Evolutionary conservation across 92 coral and sea anemone genomes (phyloP).

Genomic region (Palythoa grandiflora): DNA sequence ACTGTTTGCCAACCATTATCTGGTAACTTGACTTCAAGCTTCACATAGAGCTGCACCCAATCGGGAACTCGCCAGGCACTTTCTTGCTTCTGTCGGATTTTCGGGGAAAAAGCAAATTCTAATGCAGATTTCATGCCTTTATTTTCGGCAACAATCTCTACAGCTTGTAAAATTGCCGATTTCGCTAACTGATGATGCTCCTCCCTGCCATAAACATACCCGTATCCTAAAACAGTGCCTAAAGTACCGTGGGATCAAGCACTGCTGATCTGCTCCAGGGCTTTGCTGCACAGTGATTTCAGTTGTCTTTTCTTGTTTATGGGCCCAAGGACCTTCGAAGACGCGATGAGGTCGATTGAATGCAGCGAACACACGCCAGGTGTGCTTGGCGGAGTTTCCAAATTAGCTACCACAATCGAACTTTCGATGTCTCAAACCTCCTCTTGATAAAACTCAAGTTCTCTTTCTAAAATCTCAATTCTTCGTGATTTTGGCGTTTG

Average conservation of each 20-base stretch:
- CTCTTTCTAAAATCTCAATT: background rate
- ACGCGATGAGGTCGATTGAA: background rate
- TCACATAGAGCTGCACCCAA: constrained; percentile 2
- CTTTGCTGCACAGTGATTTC: background rate
- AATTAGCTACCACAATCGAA: constrained; percentile 10
- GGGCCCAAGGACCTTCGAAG: background rate
- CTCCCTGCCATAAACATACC: background rate
- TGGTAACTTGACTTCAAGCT: background rate
- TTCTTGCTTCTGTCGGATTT: background rate
- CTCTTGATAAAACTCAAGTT: background rate
- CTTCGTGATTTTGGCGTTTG: constrained; percentile 7
- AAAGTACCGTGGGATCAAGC: background rate
- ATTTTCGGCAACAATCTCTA: constrained; percentile 4
- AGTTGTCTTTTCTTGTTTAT: background rate
- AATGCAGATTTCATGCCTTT: constrained; percentile 5
- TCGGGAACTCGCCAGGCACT: background rate
- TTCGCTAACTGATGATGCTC: background rate
- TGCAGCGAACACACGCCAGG: background rate
- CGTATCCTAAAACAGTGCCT: background rate
- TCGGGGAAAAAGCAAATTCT: constrained; percentile 30
- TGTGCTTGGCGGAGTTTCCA: background rate
- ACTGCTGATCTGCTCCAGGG: background rate
- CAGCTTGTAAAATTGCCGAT: constrained; percentile 1
- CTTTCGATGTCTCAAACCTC: background rate
- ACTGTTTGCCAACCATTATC: background rate